Base-by-base conservation (phyloP, 2,797 vertebrate species). In the Staurois parvus region DNA sequence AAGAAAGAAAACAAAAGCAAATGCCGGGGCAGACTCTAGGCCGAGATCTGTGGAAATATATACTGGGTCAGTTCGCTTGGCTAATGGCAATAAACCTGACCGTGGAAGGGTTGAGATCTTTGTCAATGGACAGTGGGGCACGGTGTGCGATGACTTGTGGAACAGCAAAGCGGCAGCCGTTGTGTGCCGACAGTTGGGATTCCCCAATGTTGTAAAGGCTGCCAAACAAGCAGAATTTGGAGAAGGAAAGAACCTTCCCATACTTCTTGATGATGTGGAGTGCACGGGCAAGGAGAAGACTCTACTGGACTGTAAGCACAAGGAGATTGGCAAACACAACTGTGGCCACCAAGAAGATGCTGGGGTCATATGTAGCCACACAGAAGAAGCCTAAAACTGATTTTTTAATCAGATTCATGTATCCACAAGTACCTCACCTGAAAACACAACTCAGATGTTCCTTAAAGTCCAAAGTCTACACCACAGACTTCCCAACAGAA, bases 131-230 rank as follows among this genome's bases (percentile, higher is more conserved):
- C 83, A 94, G 69, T 99, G 97, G 98, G 98, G 97, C 40, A 99
- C 97, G 0, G 95, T 99, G 66, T 99, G 98, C 0, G 98, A 99
- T 0, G 98, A 99, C 0, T 91, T 96, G 8, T 99, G 97, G 98
- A 92, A 89, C 83, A 68, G 10, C 1, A 75, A 89, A 0, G 96
- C 95, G 0, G 97, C 97, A 0, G 74, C 88, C 0, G 97, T 99
- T 37, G 97, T 98, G 78, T 99, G 98, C 85, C 94, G 89, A 45
- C 98, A 99, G 92, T 92, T 99, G 62, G 98, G 98, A 70, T 99
- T 96, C 86, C 89, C 74, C 0, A 69, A 92, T 0, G 95, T 88
- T 0, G 87, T 94, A 30, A 93, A 95, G 64, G 98, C 98, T 12
- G 81, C 92, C 87, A 97, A 95, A 91, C 94, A 95, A 26, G 95